Base-by-base conservation (phyloP, 2,888 invertebrate species). In the Nomada ruficornis region DNA sequence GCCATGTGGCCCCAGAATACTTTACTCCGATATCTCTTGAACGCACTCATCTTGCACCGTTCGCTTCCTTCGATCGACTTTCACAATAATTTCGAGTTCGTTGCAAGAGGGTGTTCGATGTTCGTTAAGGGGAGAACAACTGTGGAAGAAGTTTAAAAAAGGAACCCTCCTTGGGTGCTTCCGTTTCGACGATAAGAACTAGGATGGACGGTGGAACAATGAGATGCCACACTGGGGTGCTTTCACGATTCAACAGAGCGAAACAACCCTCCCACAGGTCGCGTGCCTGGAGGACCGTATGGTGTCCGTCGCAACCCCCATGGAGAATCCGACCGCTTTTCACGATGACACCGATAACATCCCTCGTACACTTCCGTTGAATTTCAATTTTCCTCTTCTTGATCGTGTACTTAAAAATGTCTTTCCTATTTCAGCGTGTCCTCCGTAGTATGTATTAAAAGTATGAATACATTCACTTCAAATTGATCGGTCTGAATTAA, bases 1-100 rank as follows among this genome's bases (percentile, higher is more conserved):
- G 91, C 92, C 94, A 94, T 94, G 67, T 91, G 92, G 4, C 86
- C 82, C 93, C 93, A 94, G 71, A 94, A 94, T 11, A 94, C 93
- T 81, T 90, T 92, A 75, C 94, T 94, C 81, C 91, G 93, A 77
- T 90, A 87, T 70, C 94, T 90, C 75, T 92, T 94, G 77, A 94
- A 94, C 3, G 85, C 89, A 47, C 92, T 93, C 93, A 93, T 93
- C 60, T 85, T 90, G 59, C 36, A n/a, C 18, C 47, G 7, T 52
- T 64, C 29, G 20, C 23, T 60, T 11, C 57, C 50, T 44, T 62
- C 18, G 36, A 2, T 42, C n/a, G 54, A 70, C 29, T 52, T 47
- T 68, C 59, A 29, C 29, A 1, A 36, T 29, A 36, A 59, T 52
- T 36, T 13, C 29, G 55, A 55, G 9, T 52, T 18, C 26, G 1